Evolutionary conservation across 2,888 invertebrate genomes (phyloP).

Genomic region (Polymixis flavicincta): DNA sequence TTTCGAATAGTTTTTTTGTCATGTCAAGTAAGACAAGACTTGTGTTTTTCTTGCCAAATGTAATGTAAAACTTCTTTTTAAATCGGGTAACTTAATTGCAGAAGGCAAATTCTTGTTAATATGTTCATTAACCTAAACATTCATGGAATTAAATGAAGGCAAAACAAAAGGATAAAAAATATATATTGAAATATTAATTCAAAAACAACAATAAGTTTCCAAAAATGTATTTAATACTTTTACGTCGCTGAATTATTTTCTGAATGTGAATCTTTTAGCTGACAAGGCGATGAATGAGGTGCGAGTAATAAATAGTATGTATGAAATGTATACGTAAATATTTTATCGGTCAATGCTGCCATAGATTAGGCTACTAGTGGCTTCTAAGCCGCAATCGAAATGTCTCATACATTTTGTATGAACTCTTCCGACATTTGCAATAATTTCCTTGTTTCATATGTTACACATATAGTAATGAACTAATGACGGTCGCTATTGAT

Average conservation of each 20-base stretch:
- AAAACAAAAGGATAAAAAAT: too few relatives aligned
- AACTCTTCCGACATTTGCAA: neutral
- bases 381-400: neutral
- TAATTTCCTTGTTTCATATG: neutral
- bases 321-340: conserved; percentile 31
- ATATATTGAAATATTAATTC: too few relatives aligned
- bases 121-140: too few relatives aligned
- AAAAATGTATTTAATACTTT: too few relatives aligned
- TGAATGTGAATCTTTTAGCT: neutral
- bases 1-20: conserved; percentile 11
- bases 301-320: neutral
- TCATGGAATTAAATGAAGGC: too few relatives aligned
- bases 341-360: neutral
- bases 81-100: too few relatives aligned
- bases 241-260: conserved; percentile 18
- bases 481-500: neutral
- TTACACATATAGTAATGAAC: too few relatives aligned
- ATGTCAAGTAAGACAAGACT: neutral
- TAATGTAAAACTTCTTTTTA: too few relatives aligned
- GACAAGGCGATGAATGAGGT: neutral
- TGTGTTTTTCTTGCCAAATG: too few relatives aligned
- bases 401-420: neutral
- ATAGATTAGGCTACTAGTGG: neutral
- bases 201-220: too few relatives aligned
- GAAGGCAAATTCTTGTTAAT: too few relatives aligned